Conservation (phyloP, 92 coral and sea anemone species). For the Plumapathes pennacea region DNA sequence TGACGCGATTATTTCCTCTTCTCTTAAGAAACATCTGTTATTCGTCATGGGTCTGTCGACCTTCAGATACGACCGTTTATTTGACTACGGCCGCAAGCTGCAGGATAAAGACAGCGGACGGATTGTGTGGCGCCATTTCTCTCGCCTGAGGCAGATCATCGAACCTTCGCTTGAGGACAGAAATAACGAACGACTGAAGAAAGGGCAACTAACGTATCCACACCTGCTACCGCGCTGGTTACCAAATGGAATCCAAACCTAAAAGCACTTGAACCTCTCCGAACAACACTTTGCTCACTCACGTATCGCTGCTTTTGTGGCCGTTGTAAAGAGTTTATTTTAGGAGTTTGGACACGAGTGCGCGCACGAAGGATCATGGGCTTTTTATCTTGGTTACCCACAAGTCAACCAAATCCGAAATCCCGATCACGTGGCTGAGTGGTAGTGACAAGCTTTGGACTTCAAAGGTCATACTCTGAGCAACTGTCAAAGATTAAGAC, state of each 20-base stretch:
- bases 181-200: slow-evolving; percentile 5
- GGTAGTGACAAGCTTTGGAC: no score
- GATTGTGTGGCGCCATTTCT: not conserved
- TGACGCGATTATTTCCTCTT: not conserved
- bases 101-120: not conserved
- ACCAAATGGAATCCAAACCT: slow-evolving; percentile 15
- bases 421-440: no score
- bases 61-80: slow-evolving; percentile 17
- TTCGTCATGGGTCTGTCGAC: slow-evolving; percentile 17
- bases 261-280: no score
- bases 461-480: no score
- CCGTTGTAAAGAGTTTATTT: no score
- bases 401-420: no score
- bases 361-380: no score
- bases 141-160: not conserved
- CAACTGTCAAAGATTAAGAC: no score
- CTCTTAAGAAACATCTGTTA: slow-evolving; percentile 2
- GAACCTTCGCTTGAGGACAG: not conserved
- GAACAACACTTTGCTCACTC: no score
- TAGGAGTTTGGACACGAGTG: no score
- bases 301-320: no score
- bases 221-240: slow-evolving; percentile 14
- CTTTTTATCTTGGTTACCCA: no score
- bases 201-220: slow-evolving; percentile 14
- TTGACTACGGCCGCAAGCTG: slow-evolving; percentile 15